phyloP scores from a whole-genome alignment of 2,888 invertebrate genomes.

The Habroteleia sp. region DNA sequence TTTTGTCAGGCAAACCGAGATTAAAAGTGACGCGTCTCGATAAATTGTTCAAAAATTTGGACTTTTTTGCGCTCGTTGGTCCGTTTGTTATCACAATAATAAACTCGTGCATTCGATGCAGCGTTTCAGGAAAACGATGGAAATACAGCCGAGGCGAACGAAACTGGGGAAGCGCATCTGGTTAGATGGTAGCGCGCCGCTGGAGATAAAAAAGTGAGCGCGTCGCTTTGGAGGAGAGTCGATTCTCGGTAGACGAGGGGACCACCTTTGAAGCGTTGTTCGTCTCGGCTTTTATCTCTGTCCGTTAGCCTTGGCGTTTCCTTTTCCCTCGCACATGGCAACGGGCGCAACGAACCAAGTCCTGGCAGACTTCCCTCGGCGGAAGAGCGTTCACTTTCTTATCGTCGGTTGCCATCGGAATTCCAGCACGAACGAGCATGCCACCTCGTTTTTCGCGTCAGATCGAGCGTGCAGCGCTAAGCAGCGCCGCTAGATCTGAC shows the following conservation, averaged over 20 bases:
- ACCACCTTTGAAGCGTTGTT: slow-evolving; percentile 31
- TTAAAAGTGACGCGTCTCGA: no score
- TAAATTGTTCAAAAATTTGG: no score
- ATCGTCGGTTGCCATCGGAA: slow-evolving; percentile 68
- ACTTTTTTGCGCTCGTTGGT: no score
- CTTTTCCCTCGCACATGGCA: slow-evolving; percentile 48
- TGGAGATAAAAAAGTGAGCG: slow-evolving; percentile 24
- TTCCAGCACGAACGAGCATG: slow-evolving; percentile 61
- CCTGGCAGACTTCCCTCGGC: slow-evolving; percentile 38
- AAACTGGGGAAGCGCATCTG: slow-evolving; percentile 4
- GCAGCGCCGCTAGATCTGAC: slow-evolving; percentile 31
- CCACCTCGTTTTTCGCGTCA: slow-evolving; percentile 46
- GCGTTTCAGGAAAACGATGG: not conserved
- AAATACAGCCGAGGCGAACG: not conserved
- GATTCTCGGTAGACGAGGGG: slow-evolving; percentile 50
- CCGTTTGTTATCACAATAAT: no score
- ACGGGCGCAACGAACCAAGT: slow-evolving; percentile 35
- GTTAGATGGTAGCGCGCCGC: slow-evolving; percentile 1
- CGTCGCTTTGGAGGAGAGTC: slow-evolving; percentile 15
- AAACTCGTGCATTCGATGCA: no score
- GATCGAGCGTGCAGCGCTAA: slow-evolving; percentile 1
- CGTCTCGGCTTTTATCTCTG: slow-evolving; percentile 22
- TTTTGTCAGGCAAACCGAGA: no score
- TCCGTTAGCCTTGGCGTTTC: slow-evolving; percentile 31
- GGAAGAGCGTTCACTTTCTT: slow-evolving; percentile 76